These are phyloP conservation scores for Sebastes steindachneri DNA, from an alignment of 2,797 vertebrate genomes.

Conservation along the genomic window DNA sequence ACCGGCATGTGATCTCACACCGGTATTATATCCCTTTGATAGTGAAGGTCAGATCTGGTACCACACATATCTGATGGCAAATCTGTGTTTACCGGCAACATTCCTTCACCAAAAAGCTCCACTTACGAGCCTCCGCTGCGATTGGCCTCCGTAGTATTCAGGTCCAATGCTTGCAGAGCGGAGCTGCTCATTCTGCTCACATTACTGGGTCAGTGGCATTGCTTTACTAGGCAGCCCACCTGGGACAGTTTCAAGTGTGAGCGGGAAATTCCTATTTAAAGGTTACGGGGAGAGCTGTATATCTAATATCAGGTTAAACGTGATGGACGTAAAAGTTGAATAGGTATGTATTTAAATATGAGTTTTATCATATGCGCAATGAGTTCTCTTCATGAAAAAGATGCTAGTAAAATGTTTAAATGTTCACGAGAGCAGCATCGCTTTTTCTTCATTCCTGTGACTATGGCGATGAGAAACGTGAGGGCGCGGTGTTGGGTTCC, in stretches of 20 bases:
- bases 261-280: slow-evolving; percentile 65
- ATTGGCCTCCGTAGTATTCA: slow-evolving; percentile 41
- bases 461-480: slow-evolving; percentile 67
- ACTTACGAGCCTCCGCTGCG: slow-evolving; percentile 36
- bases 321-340: neutral
- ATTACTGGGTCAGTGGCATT: slow-evolving; percentile 74
- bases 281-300: slow-evolving; percentile 41
- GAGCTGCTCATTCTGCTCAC: slow-evolving; percentile 62
- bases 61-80: slow-evolving; percentile 57
- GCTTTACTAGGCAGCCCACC: slow-evolving; percentile 65
- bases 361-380: neutral
- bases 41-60: slow-evolving; percentile 56
- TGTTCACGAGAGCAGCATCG: neutral
- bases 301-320: slow-evolving; percentile 16
- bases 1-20: neutral
- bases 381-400: neutral
- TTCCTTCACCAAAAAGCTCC: slow-evolving; percentile 61
- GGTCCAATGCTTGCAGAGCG: slow-evolving; percentile 22
- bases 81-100: slow-evolving; percentile 67
- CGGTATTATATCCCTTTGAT: slow-evolving; percentile 35
- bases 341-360: neutral
- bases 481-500: slow-evolving; percentile 79
- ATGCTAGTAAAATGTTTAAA: neutral
- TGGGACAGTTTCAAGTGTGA: slow-evolving; percentile 64
- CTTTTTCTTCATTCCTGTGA: slow-evolving; percentile 31